Conservation (phyloP, 2,888 invertebrate genomes). For the Ornithoptera priamus region DNA sequence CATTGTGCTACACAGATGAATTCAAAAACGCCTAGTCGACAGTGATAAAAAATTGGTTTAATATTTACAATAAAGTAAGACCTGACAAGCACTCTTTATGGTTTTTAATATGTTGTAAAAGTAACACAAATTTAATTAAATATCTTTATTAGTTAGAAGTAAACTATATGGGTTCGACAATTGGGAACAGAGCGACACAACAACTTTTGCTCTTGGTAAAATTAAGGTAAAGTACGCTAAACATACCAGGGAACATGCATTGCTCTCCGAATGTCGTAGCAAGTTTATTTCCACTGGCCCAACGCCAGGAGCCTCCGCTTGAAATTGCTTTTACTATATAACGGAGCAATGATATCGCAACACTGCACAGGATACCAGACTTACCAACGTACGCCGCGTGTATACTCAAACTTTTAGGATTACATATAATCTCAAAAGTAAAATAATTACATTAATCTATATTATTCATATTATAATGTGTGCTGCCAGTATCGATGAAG, state of each 20-base stretch:
- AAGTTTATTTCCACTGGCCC: conserved; percentile 75
- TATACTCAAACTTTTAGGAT: conserved; percentile 35
- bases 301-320: conserved; percentile 65
- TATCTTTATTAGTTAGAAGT: neutral
- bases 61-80: no score
- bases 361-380: conserved; percentile 53
- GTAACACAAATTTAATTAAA: no score
- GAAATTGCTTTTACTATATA: conserved; percentile 74
- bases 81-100: no score
- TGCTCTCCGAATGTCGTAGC: conserved; percentile 63
- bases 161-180: neutral
- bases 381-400: conserved; percentile 49
- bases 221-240: conserved; percentile 53
- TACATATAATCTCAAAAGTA: conserved; percentile 31
- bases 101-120: no score
- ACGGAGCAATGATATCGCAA: conserved; percentile 67
- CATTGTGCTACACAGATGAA: no score
- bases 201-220: conserved; percentile 13
- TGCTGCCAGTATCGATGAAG: neutral
- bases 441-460: conserved; percentile 28
- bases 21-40: no score
- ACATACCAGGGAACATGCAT: conserved; percentile 57
- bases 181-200: neutral
- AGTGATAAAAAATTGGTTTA: no score
- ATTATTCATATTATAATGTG: neutral